Base-by-base conservation (phyloP, 2,113 vertebrate genomes). In the Oryzias javanicus region DNA sequence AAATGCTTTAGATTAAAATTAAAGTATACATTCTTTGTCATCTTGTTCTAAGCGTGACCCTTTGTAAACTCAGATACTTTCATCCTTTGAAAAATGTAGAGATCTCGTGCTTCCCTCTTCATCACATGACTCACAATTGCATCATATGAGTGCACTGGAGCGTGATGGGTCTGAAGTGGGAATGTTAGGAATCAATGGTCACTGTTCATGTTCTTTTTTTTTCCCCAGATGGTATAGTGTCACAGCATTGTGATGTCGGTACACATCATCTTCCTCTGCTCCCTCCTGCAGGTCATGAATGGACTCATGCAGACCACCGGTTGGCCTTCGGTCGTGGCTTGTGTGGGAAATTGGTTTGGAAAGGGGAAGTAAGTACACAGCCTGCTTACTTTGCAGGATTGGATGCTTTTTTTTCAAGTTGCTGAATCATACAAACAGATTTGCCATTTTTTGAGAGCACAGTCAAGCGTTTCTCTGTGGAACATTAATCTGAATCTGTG, bases 311-410 rank as follows among this genome's bases (percentile, higher is more conserved):
- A 99, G 91, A 99, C 97, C 0, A 98, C 97, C 0, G 97, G 97
- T 4, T 99, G 97, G 97, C 97, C 97, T 0, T 84, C 96, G 0
- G 97, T 99, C 0, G 97, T 99, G 65, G 88, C 95, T 0, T 98
- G 96, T 0, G 88, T 99, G 0, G 96, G 96, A 19, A 98, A 99
- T 92, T 99, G 97, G 97, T 98, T 98, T 2, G 96, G 97, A 71
- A 98, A 99, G 83, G 97, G 97, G 81, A 98, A 95, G 97, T 99
- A 79, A 95, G 97, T 96, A 69, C 1, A 0, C 1, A 1, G 22
- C 18, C 19, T 63, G 86, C 78, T 87, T 76, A 84, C 29, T 45
- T 0, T 19, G 48, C 76, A 49, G 41, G 13, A 25, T 45, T 40
- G 52, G 12, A 50, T 55, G 16, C 16, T 35, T 15, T 42, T 24